Conservation (phyloP, 2,113 vertebrate species). For the Phoenicopterus ruber region DNA sequence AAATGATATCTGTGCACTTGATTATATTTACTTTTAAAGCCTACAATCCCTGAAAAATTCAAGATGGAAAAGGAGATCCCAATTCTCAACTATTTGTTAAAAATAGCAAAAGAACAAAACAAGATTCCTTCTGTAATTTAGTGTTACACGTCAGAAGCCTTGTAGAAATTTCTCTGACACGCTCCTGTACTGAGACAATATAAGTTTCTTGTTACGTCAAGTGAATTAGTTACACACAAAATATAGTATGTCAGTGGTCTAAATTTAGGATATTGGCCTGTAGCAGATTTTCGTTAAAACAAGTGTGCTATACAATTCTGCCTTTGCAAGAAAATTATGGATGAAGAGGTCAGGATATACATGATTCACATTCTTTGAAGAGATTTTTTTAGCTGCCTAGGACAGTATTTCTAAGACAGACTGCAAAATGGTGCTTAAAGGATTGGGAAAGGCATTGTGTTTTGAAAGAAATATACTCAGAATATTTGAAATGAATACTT, state of each 20-base stretch:
- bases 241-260: not conserved
- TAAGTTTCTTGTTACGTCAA: not conserved
- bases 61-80: not conserved
- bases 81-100: not conserved
- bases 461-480: not conserved
- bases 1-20: not conserved
- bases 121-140: not conserved
- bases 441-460: not conserved
- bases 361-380: not conserved
- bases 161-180: not conserved
- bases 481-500: not conserved
- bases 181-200: not conserved
- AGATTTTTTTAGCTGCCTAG: not conserved
- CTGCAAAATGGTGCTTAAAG: not conserved
- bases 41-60: not conserved
- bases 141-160: not conserved
- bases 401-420: not conserved
- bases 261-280: conserved; percentile 9
- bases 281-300: conserved; percentile 1
- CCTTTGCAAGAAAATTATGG: not conserved
- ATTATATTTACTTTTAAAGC: not conserved
- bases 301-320: not conserved
- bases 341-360: not conserved
- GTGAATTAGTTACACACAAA: not conserved
- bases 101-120: not conserved